Percentiles rank a stretch among this genome's conserved stretches.
These are phyloP conservation scores for Hippopotamus amphibius DNA, from an alignment of 2,113 vertebrate genomes.

Conservation along the genomic window DNA sequence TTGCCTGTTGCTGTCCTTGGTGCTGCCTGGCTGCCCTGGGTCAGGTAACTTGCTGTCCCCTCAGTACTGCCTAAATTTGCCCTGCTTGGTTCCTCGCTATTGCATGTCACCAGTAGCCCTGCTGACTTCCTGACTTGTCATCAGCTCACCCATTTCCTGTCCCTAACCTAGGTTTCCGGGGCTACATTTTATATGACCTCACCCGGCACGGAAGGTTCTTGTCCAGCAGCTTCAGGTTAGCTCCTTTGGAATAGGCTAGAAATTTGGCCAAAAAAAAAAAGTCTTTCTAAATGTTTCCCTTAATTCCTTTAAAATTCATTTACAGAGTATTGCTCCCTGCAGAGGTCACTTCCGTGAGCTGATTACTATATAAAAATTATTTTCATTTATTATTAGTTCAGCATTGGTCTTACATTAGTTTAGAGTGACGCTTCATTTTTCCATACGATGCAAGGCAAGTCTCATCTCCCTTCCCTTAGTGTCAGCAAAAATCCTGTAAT, in stretches of 20 bases:
- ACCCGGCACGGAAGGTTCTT: not conserved
- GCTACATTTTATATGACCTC: not conserved
- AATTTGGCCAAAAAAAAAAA: not conserved
- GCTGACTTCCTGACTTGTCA: not conserved
- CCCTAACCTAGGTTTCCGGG: not conserved
- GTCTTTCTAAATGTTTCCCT: constrained; percentile 50
- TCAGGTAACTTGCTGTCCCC: not conserved
- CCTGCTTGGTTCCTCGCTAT: not conserved
- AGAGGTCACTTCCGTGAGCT: constrained; percentile 55
- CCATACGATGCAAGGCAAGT: not conserved
- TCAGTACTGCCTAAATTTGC: not conserved
- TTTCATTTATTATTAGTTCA: constrained; percentile 67
- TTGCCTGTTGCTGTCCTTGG: not conserved
- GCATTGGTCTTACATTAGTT: constrained; percentile 56
- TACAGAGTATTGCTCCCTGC: not conserved
- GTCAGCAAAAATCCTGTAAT: not conserved
- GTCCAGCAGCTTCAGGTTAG: not conserved
- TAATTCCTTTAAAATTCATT: constrained; percentile 51
- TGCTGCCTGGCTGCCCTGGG: not conserved
- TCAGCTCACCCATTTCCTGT: not conserved
- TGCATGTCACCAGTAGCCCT: not conserved
- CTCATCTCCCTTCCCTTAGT: constrained; percentile 6
- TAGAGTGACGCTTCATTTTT: constrained; percentile 21
- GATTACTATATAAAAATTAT: constrained; percentile 27
- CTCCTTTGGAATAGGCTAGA: not conserved